Evolutionary conservation across 2,888 invertebrate species (phyloP), one percentile per base, ranked within the genome.

Genomic region (Xylota segnis): DNA sequence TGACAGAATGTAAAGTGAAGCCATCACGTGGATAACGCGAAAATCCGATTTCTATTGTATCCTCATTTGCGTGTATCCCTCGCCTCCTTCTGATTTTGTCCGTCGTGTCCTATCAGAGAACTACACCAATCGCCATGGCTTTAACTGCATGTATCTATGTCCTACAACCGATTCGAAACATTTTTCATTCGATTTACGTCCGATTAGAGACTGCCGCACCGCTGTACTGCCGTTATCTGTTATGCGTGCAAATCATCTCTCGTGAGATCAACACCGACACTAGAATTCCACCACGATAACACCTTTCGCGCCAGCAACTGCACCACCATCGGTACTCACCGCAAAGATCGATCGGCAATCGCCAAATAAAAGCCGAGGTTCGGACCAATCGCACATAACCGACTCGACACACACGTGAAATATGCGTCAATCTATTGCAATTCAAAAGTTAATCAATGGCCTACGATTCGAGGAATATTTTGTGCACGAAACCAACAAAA

Each of bases 241-340:
- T 76, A 68, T 86, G 86, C 86, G 86, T 86, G 82, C 82, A 86
- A 86, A 86, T 86, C 86, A 86, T 86, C 82, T 82, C 76, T 86
- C 82, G 82, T 86, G 86, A 66, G 86, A 86, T 86, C 86, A 82
- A 68, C 86, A 74, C 79, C 66, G 86, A 81, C 72, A 43, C 68
- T 23, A 68, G 66, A 66, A 86, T 76, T 72, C 82, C 76, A 9
- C 40, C 37, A 82, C 76, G 63, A 82, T 76, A 76, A 66, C 86
- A 86, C 82, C 81, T 77, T 86, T 79, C 56, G 66, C 59, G 81
- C 70, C 76, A 47, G 76, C 70, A 66, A 10, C 3, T 3, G 66
- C 76, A 37, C 40, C 29, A 23, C 40, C 9, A 54, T 65, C 16
- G n/a, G 37, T 27, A 14, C 14, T 37, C 23, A 52, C 59, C 43